Evolutionary conservation across 2,113 vertebrate genomes (phyloP).

Genomic region (Gymnarchus niloticus): DNA sequence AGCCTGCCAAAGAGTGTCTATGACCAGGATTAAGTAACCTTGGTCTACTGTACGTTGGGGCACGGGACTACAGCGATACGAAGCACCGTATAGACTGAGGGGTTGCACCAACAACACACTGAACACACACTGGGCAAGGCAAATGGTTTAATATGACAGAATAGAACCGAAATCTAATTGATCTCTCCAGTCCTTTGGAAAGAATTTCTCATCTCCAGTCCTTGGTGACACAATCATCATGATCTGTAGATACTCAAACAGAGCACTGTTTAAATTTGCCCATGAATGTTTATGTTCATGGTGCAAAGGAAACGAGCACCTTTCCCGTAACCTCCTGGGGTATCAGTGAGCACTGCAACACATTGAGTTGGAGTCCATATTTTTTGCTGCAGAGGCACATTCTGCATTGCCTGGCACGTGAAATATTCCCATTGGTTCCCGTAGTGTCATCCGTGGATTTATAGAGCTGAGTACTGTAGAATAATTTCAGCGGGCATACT

Average conservation of each 20-base stretch:
- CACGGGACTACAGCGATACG: neutral
- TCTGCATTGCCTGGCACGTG: conserved; percentile 5
- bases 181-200: neutral
- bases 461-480: conserved; percentile 17
- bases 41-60: neutral
- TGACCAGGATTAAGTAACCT: neutral
- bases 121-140: neutral
- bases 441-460: conserved; percentile 19
- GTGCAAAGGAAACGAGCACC: neutral
- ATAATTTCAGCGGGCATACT: conserved; percentile 15
- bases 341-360: conserved; percentile 1
- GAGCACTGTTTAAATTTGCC: neutral
- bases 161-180: neutral
- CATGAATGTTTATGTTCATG: neutral
- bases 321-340: neutral
- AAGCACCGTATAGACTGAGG: neutral
- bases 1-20: neutral
- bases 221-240: neutral
- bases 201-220: neutral
- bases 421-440: conserved; percentile 24
- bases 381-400: conserved; percentile 26
- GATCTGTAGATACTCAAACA: neutral
- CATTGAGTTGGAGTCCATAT: conserved; percentile 9
- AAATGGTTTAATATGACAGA: neutral
- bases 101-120: neutral